Base-by-base conservation (phyloP, 2,888 invertebrate genomes). In the Epinotia brunnichana region DNA sequence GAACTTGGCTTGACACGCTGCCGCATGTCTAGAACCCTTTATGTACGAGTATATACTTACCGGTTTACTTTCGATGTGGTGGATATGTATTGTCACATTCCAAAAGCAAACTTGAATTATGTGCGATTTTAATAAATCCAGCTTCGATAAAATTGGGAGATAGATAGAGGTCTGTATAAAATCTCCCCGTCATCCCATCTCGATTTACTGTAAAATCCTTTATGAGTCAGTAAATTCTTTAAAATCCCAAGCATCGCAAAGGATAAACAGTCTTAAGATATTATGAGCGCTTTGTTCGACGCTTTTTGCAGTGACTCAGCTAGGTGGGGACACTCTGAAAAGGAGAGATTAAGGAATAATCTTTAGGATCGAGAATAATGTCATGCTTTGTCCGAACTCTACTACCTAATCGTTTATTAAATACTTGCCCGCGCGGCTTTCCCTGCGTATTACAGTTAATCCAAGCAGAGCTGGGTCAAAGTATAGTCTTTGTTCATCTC, bases 191-290 rank as follows among this genome's bases (percentile, higher is more conserved):
- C 61, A 44, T 44, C 41, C 19, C 41, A 10, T 21, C 21, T 19
- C 19, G 29, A 61, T 24, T 61, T 21, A 21, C 9, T 61, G 48
- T 35, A 63, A 63, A 63, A 63, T 61, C 63, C 15, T 24, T 67
- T 67, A 56, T 24, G 41, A 57, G 57, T 29, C 17, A 24, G 57
- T 48, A 24, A 59, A 59, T 67, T 59, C 24, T 67, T 67, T 17
- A 44, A 59, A 41, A 7, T 3, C 56, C 57, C 17, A 11, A 57
- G 57, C 48, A 57, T 48, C 48, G 44, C 24, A 5, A 15, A 41
- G 24, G 41, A 48, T 57, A 41, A 67, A 67, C 54, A 67, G 67
- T 67, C 67, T 67, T 67, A 59, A 67, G 67, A 59, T 48, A 67
- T 67, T 57, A 67, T n/a, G 9, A n/a, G 29, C 44, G 44, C 57